These are phyloP conservation scores for Peromyscus maniculatus DNA, from an alignment of 2,113 vertebrate species.

Conservation along the genomic window DNA sequence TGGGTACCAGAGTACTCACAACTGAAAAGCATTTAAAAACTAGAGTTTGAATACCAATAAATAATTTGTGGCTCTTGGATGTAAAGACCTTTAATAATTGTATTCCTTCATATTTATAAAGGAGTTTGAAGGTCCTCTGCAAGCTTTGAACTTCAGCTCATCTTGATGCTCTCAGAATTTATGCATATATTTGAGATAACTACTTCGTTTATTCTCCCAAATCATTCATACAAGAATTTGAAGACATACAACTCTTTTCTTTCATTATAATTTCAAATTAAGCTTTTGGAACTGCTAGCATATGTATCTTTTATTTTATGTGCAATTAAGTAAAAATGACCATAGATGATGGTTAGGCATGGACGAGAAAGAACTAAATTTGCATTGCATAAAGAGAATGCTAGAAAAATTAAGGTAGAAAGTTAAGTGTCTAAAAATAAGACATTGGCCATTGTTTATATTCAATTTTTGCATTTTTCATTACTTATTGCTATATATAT, in stretches of 20 bases:
- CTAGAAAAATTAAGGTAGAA: background rate
- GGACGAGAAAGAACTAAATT: constrained; percentile 27
- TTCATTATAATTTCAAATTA: background rate
- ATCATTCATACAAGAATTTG: background rate
- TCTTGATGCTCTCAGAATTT: constrained; percentile 12
- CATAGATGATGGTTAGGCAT: constrained; percentile 65
- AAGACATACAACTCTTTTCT: background rate
- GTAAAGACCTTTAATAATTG: constrained; percentile 69
- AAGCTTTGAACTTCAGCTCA: constrained; percentile 18
- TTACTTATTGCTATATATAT: background rate
- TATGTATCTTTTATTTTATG: background rate
- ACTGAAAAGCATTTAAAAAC: constrained; percentile 79
- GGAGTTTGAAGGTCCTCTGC: constrained; percentile 28
- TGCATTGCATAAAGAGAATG: constrained; percentile 55
- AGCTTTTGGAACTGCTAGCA: constrained; percentile 19
- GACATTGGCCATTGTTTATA: background rate
- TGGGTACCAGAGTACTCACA: constrained; percentile 53
- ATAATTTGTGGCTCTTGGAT: constrained; percentile 69
- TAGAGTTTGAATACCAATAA: background rate
- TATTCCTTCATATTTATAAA: constrained; percentile 51
- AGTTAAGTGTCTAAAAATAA: constrained; percentile 16
- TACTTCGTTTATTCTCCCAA: constrained; percentile 60
- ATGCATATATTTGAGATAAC: background rate
- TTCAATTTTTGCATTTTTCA: background rate
- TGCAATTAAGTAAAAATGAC: constrained; percentile 58